phyloP scores from a whole-genome alignment of 2,797 vertebrate species.

The Xiphophorus birchmanni region DNA sequence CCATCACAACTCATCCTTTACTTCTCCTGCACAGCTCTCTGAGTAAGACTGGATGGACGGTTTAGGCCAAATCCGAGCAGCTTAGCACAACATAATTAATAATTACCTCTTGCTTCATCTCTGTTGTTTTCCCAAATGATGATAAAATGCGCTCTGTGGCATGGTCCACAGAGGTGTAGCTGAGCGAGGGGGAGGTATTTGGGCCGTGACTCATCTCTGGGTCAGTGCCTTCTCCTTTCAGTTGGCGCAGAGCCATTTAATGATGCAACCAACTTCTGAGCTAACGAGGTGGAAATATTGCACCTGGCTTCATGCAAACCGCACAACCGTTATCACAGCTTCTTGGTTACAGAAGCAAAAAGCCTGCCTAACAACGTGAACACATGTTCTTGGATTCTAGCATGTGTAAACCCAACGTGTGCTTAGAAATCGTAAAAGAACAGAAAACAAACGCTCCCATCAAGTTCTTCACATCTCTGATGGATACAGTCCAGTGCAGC shows the following conservation, averaged over 20 bases:
- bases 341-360: conserved; percentile 1
- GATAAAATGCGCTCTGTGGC: conserved; percentile 27
- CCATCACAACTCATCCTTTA: background rate
- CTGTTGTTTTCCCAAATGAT: background rate
- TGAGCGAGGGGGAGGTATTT: conserved; percentile 15
- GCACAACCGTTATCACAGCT: conserved; percentile 23
- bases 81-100: conserved; percentile 32
- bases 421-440: conserved; percentile 8
- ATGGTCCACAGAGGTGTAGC: conserved; percentile 22
- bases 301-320: conserved; percentile 18
- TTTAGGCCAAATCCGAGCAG: conserved; percentile 21
- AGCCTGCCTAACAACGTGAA: conserved; percentile 6
- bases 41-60: conserved; percentile 48
- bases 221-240: conserved; percentile 31
- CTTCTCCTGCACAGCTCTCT: background rate
- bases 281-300: conserved; percentile 31
- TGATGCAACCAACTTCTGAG: conserved; percentile 36
- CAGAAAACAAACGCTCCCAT: conserved; percentile 7
- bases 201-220: conserved; percentile 52
- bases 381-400: conserved; percentile 10
- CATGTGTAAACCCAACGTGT: conserved; percentile 5
- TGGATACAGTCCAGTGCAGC: conserved; percentile 11
- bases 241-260: conserved; percentile 56
- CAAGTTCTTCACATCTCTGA: conserved; percentile 12
- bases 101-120: conserved; percentile 4